Evolutionary conservation across 2,113 vertebrate genomes (phyloP), one percentile per base, ranked within the genome.

Genomic region (Lamprotornis superbus): DNA sequence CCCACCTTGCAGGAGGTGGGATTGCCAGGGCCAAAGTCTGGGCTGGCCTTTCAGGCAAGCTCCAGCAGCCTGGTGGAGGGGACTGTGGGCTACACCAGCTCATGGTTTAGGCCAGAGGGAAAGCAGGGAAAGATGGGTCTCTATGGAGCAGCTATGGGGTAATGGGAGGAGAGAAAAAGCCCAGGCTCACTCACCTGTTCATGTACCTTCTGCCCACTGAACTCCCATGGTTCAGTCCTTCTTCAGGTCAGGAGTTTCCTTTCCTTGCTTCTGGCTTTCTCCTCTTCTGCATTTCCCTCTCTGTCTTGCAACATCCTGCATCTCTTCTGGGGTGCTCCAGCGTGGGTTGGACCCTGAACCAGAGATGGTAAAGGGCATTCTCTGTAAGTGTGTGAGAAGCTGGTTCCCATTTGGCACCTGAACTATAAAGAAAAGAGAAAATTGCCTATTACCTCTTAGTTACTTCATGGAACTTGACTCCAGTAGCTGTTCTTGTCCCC

Each of bases 141-240:
- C 11, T 19, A 3, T 8, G 17, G 8, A 35, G 7, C 12, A 59
- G 20, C 9, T 25, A 3, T 33, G 13, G 40, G 9, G 1, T 44
- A 23, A 19, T 0, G 1, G 27, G 71, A 69, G n/a, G 3, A 33
- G 33, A 18, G 24, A n/a, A 53, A 79, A 59, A 23, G 15, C 37
- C 33, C 35, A 37, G 10, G 0, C 8, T 82, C 5, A 5, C 11
- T 68, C 31, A 3, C 13, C 35, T 3, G 1, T 3, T 65, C 8
- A 12, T 28, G 4, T 22, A 3, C 12, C 10, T 87, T 59, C 28
- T 53, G 5, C 18, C 7, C 21, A 31, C 47, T 46, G 23, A 56
- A 11, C 2, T 73, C 18, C 11, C 11, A 28, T 5, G 15, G 24
- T 49, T 37, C 5, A 1, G 17, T 53, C 2, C 11, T n/a, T 46